Evolutionary conservation across 2,797 vertebrate species (phyloP).

Genomic region (Margarornis squamiger): DNA sequence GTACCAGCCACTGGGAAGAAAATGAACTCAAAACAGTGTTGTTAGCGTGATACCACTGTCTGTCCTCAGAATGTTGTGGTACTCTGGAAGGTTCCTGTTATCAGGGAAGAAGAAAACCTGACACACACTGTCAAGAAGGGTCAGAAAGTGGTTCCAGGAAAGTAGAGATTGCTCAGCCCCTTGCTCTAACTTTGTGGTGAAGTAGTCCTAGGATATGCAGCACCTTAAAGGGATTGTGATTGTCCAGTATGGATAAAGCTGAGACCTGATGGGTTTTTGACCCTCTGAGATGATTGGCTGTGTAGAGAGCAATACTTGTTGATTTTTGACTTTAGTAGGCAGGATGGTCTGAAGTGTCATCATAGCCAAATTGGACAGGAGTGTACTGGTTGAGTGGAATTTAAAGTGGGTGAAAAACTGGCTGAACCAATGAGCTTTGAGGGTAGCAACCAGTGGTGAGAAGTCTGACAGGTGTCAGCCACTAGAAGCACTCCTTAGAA

Average conservation of each 20-base stretch:
- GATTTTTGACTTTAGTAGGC: neutral
- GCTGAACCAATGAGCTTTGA: neutral
- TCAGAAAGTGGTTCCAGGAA: neutral
- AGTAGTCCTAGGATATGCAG: neutral
- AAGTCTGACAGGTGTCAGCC: neutral
- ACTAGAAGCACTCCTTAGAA: neutral
- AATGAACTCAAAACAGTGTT: neutral
- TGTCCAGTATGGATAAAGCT: neutral
- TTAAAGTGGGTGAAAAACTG: neutral
- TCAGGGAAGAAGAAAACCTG: neutral
- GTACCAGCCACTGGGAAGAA: neutral
- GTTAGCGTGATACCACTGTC: neutral
- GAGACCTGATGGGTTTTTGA: neutral
- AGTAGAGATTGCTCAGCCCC: neutral
- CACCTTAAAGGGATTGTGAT: neutral
- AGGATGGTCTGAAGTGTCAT: neutral
- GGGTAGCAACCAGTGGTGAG: neutral
- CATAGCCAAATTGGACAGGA: neutral
- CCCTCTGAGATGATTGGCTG: neutral
- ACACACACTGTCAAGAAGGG: neutral
- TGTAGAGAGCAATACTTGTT: neutral
- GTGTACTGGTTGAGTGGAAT: neutral
- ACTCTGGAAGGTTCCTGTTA: neutral
- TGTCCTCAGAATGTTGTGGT: neutral
- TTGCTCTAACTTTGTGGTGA: neutral